Evolutionary conservation across 2,888 invertebrate species (phyloP), one percentile per base, ranked within the genome.

Genomic region (Himalopsyche kuldschensis): DNA sequence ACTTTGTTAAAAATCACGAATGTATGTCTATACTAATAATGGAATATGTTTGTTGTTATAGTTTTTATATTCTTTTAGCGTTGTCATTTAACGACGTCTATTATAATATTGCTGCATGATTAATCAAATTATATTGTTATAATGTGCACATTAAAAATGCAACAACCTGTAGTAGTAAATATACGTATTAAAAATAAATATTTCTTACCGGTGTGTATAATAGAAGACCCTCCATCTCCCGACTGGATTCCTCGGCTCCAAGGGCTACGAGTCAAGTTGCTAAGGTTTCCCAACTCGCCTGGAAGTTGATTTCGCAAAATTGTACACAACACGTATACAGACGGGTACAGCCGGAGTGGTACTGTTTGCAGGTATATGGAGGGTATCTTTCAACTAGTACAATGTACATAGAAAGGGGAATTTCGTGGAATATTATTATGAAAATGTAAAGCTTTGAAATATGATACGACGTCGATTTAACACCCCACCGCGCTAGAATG

Each of bases 241-340:
- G 69, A 69, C 75, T 75, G 31, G 79, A 82, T 82, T 82, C 82
- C 75, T 79, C 82, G 47, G 47, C 15, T 75, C 75, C 69, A 32
- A 41, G 69, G 69, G 27, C 20, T 32, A 75, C 75, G 75, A 79
- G 78, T 77, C 48, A 79, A 81, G 83, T 83, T 83, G 83, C 83
- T 81, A 83, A 81, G 80, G 83, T 81, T 81, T 83, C 80, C 11
- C 81, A 78, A 81, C 78, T 81, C 83, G 69, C 46, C 83, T 81
- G 83, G 83, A 83, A 83, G 81, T 63, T 83, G 80, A 78, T 46
- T 79, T 35, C 69, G 15, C 69, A 69, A 69, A 69, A 69, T 69
- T 69, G 69, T 69, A 69, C 69, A 30, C 69, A 69, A 69, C 69
- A 69, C 69, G 69, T 69, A 69, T 15, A 20, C 24, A 55, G 24